Conservation (phyloP, 2,797 vertebrate genomes). For the Loriculus beryllinus region DNA sequence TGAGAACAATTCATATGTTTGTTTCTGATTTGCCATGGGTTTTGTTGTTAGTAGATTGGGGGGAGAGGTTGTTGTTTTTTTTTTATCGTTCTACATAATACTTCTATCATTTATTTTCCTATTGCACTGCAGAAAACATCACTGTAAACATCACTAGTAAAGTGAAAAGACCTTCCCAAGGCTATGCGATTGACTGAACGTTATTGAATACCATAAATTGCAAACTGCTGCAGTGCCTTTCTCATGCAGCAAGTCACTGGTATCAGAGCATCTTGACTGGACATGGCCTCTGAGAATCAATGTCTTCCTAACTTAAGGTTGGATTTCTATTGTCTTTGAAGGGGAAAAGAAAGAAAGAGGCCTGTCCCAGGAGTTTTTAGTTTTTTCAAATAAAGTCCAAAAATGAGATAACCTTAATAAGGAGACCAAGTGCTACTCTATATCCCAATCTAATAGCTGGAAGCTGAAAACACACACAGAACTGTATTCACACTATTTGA, state of each 20-base stretch:
- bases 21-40: not conserved
- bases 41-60: not conserved
- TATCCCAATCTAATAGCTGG: not conserved
- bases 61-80: accelerated
- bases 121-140: not conserved
- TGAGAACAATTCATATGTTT: slow-evolving; percentile 21
- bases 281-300: not conserved
- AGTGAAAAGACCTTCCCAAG: not conserved
- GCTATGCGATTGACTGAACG: not conserved
- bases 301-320: not conserved
- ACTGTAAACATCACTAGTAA: not conserved
- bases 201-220: not conserved
- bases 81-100: not conserved
- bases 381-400: not conserved
- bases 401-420: not conserved
- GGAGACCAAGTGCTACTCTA: not conserved
- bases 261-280: not conserved
- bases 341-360: not conserved
- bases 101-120: not conserved
- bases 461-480: not conserved
- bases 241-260: not conserved
- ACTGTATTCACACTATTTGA: not conserved
- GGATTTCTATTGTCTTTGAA: not conserved
- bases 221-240: not conserved
- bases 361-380: not conserved